Percentiles rank a stretch among this genome's conserved stretches.
Evolutionary conservation across 2,888 invertebrate species (phyloP).

Genomic region (Galerucella calmariensis): DNA sequence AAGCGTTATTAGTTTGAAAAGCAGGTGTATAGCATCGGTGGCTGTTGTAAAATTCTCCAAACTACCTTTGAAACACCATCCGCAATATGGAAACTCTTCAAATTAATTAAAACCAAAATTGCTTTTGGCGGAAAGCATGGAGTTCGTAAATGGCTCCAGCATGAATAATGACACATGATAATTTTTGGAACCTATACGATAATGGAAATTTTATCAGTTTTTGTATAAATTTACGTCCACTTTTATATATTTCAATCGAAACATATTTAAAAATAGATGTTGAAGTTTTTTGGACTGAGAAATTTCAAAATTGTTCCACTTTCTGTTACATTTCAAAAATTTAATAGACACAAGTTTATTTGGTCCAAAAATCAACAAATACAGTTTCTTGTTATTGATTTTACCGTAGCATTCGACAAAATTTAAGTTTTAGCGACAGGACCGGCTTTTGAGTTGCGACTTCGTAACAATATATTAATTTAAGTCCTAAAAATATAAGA

Average conservation of each 20-base stretch:
- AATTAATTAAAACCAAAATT: conserved; percentile 39
- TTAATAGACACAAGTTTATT: too few relatives aligned
- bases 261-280: too few relatives aligned
- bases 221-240: background rate
- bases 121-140: conserved; percentile 11
- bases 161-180: conserved; percentile 15
- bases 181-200: background rate
- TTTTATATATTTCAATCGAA: background rate
- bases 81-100: conserved; percentile 30
- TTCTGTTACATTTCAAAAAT: too few relatives aligned
- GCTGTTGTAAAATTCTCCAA: conserved; percentile 35
- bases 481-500: too few relatives aligned
- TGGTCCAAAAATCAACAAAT: too few relatives aligned
- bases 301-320: too few relatives aligned
- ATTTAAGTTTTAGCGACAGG: too few relatives aligned
- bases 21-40: conserved; percentile 23
- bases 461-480: too few relatives aligned
- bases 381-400: too few relatives aligned
- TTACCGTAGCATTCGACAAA: too few relatives aligned
- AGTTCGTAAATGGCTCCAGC: background rate
- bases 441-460: too few relatives aligned
- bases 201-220: background rate
- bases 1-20: conserved; percentile 26
- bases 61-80: conserved; percentile 32
- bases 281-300: too few relatives aligned